These are phyloP conservation scores for Phyllotreta cruciferae DNA, from an alignment of 2,888 invertebrate genomes.

Conservation along the genomic window DNA sequence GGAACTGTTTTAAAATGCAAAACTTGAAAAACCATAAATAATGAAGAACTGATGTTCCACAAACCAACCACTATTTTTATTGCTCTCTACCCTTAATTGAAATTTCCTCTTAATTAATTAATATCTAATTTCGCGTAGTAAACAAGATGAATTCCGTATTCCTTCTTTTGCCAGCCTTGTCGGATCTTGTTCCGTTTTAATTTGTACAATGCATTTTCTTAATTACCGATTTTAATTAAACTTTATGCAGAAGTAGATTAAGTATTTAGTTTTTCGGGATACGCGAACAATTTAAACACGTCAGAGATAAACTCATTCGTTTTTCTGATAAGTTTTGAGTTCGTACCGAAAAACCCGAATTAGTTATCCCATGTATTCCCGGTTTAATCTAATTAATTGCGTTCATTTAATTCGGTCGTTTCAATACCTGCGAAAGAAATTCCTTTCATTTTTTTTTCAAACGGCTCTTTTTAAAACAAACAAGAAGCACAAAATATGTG, in stretches of 20 bases:
- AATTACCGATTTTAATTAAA: slow-evolving; percentile 4
- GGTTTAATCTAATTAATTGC: background rate
- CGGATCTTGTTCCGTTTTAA: background rate
- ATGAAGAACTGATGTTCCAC: no score
- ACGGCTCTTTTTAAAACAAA: background rate
- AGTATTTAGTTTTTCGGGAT: slow-evolving; percentile 1
- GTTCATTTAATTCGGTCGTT: background rate
- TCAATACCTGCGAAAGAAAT: background rate
- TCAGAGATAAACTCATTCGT: background rate
- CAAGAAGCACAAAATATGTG: background rate
- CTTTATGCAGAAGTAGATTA: slow-evolving; percentile 5
- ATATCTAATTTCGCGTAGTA: no score
- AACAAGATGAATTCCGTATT: no score
- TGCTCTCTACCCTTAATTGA: no score
- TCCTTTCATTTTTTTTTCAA: background rate
- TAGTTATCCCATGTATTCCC: background rate
- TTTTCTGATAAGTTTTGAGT: background rate
- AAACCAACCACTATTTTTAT: no score
- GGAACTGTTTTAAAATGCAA: no score
- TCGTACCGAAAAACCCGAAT: background rate
- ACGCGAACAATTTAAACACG: background rate
- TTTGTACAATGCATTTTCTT: slow-evolving; percentile 6
- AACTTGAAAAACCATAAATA: no score
- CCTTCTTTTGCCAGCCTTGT: no score
- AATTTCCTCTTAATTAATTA: no score